phyloP scores from a whole-genome alignment of 2,113 vertebrate species.

The Ondatra zibethicus region DNA sequence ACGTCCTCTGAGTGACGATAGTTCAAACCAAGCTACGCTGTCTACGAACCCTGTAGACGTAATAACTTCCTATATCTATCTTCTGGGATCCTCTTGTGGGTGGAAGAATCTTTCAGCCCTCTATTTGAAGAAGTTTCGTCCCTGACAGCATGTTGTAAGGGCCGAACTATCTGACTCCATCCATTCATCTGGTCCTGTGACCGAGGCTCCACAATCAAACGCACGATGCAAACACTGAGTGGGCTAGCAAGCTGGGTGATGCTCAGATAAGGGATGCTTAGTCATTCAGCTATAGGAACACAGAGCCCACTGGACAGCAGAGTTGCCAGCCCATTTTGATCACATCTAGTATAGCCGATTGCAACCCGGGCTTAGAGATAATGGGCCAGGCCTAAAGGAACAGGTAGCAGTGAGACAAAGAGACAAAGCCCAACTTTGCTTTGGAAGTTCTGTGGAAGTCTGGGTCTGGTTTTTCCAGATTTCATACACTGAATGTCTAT shows the following conservation, averaged over 20 bases:
- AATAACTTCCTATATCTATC: background rate
- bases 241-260: background rate
- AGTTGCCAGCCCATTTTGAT: background rate
- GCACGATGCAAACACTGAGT: background rate
- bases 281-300: background rate
- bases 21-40: background rate
- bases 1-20: background rate
- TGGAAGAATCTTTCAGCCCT: background rate
- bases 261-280: background rate
- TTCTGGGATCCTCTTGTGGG: background rate
- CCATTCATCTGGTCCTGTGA: background rate
- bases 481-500: background rate
- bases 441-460: background rate
- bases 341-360: background rate
- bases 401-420: background rate
- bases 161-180: background rate
- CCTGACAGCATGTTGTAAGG: too few species aligned
- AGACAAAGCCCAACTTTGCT: background rate
- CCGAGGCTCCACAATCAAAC: background rate
- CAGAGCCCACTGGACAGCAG: background rate
- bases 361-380: background rate
- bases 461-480: background rate
- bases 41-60: background rate
- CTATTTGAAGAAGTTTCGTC: background rate
- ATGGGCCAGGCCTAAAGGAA: background rate